These are phyloP conservation scores for Odontothrips loti DNA, from an alignment of 2,888 invertebrate species.

Conservation along the genomic window DNA sequence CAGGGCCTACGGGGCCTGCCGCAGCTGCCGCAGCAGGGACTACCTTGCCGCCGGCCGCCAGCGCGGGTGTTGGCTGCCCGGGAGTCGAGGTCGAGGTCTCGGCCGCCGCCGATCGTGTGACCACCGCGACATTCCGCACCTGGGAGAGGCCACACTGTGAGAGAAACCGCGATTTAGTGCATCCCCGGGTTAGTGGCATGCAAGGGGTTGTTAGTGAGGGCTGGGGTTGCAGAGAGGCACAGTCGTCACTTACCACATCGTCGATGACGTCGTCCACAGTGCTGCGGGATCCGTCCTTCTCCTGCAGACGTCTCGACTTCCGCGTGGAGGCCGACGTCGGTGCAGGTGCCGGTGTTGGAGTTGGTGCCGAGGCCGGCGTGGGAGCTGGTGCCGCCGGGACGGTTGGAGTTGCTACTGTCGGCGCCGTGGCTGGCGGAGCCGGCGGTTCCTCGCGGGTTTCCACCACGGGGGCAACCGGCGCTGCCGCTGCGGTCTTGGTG, in stretches of 20 bases:
- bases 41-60: conserved; percentile 32
- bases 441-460: conserved; percentile 44
- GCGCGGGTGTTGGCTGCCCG: not conserved
- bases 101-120: conserved; percentile 28
- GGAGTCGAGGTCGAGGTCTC: conserved; percentile 2
- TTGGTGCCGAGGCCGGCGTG: conserved; percentile 42
- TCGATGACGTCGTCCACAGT: conserved; percentile 86
- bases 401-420: conserved; percentile 35
- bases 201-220: not conserved
- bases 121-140: conserved; percentile 49
- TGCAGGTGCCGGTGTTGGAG: conserved; percentile 43
- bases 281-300: conserved; percentile 55
- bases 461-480: conserved; percentile 41
- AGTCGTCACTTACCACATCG: conserved; percentile 65
- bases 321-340: conserved; percentile 64
- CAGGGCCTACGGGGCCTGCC: conserved; percentile 34
- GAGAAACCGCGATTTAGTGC: not conserved
- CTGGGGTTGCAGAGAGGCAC: too few species aligned
- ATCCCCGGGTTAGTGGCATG: conserved; percentile 5
- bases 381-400: conserved; percentile 35
- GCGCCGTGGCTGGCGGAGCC: conserved; percentile 37
- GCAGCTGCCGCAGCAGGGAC: conserved; percentile 38
- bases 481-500: not conserved
- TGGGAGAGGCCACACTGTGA: conserved; percentile 7
- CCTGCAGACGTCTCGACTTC: conserved; percentile 69